A percentile compares a stretch with the other conserved stretches of the same genome.
Evolutionary conservation across 2,888 invertebrate species (phyloP).

Genomic region (Pammene aurita): DNA sequence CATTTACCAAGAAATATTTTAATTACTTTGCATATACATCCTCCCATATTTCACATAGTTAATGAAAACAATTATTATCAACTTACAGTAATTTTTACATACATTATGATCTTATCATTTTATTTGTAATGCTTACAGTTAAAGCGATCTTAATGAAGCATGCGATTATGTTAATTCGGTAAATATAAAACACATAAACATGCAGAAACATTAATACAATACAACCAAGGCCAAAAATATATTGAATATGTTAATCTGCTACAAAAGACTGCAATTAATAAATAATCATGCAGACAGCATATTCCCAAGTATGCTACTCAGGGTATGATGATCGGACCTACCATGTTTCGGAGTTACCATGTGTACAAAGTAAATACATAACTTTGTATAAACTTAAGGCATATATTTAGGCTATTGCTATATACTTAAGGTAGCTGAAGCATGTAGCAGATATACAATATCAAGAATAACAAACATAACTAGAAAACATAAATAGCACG

Average conservation of each 20-base stretch:
- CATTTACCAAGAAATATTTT: neutral
- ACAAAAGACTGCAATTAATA: conserved; percentile 15
- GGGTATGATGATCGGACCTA: neutral
- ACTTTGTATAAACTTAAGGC: neutral
- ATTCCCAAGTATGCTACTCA: neutral
- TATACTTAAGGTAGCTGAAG: conserved; percentile 6
- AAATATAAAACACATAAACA: conserved; percentile 18
- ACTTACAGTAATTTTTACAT: too few relatives aligned
- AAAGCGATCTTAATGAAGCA: neutral
- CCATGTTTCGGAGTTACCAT: neutral
- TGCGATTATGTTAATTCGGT: neutral
- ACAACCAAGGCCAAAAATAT: conserved; percentile 20
- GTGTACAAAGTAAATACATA: neutral
- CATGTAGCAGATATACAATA: conserved; percentile 25
- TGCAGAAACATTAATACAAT: conserved; percentile 20
- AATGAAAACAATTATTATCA: neutral
- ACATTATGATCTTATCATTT: too few relatives aligned
- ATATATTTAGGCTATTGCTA: neutral
- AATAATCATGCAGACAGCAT: conserved; percentile 17
- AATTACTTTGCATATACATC: neutral
- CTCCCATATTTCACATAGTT: conserved; percentile 6
- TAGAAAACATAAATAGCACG: conserved; percentile 14
- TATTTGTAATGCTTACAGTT: neutral
- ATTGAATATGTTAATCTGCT: conserved; percentile 19
- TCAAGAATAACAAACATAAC: conserved; percentile 1